Percentiles rank a stretch among this genome's conserved stretches.
Conservation (phyloP, 2,888 invertebrate genomes). For the Syrista parreyssii region DNA sequence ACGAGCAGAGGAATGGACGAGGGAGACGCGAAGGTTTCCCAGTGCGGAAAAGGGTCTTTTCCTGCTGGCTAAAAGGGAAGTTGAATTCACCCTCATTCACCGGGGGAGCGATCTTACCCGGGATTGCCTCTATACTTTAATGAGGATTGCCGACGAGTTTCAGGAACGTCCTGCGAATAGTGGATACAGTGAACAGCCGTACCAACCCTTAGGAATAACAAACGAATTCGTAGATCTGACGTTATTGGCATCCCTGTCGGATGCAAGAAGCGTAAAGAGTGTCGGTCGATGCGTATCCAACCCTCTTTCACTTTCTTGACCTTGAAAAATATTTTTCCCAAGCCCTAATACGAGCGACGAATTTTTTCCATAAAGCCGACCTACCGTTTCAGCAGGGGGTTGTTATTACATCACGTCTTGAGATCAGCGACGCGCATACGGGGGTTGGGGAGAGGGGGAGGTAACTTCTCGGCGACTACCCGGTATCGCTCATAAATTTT, state of each 20-base stretch:
- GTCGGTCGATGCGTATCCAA: background rate
- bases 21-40: background rate
- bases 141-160: conserved; percentile 11
- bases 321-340: background rate
- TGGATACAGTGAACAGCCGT: background rate
- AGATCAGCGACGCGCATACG: background rate
- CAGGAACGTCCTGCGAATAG: background rate
- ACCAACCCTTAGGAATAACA: background rate
- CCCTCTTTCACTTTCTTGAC: background rate
- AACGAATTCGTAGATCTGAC: background rate
- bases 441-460: too few relatives aligned
- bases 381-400: background rate
- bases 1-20: background rate
- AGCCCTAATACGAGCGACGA: background rate
- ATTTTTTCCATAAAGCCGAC: background rate
- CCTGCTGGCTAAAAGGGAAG: background rate
- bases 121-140: conserved; percentile 21
- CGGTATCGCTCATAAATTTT: conserved; percentile 46
- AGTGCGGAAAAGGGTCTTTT: background rate
- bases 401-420: background rate
- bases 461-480: conserved; percentile 27
- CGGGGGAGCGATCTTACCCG: conserved; percentile 12
- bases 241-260: background rate
- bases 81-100: background rate
- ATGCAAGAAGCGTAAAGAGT: background rate